These are phyloP conservation scores for Saguinus oedipus DNA, from an alignment of 2,797 vertebrate genomes.

Conservation along the genomic window DNA sequence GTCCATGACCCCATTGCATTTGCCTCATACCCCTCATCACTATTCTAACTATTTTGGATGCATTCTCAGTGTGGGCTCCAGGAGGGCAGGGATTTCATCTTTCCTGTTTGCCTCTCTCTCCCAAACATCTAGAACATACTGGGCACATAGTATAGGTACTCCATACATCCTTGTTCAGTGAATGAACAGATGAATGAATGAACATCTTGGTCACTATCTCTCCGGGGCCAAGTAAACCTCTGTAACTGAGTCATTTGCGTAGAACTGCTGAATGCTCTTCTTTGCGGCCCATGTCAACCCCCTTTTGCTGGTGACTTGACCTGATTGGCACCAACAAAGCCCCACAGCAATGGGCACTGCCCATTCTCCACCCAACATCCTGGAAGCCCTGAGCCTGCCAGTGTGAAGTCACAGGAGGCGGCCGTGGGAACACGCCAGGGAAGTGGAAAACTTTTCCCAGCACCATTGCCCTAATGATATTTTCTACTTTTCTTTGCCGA, in stretches of 20 bases:
- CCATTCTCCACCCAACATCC: not conserved
- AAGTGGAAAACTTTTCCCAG: not conserved
- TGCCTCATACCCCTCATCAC: not conserved
- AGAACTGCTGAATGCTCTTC: not conserved
- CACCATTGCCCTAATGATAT: not conserved
- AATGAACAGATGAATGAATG: not conserved
- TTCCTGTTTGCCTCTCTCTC: not conserved
- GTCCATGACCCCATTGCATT: not conserved
- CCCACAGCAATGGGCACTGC: not conserved
- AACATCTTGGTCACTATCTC: not conserved
- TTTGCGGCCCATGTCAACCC: too few relatives aligned
- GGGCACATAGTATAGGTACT: too few relatives aligned
- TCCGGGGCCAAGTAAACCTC: not conserved
- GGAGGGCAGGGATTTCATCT: not conserved
- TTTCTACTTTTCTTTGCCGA: not conserved
- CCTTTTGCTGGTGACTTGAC: not conserved
- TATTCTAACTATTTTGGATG: not conserved
- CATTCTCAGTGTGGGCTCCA: not conserved
- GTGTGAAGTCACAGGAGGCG: not conserved
- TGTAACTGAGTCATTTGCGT: not conserved
- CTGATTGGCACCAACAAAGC: not conserved
- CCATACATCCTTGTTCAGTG: not conserved
- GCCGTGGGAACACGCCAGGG: rapidly evolving
- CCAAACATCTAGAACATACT: not conserved
- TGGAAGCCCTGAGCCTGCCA: not conserved